A percentile compares a stretch with the other conserved stretches of the same genome.
Conservation (phyloP, 2,797 vertebrate species). For the Kryptolebias ocellatus region DNA sequence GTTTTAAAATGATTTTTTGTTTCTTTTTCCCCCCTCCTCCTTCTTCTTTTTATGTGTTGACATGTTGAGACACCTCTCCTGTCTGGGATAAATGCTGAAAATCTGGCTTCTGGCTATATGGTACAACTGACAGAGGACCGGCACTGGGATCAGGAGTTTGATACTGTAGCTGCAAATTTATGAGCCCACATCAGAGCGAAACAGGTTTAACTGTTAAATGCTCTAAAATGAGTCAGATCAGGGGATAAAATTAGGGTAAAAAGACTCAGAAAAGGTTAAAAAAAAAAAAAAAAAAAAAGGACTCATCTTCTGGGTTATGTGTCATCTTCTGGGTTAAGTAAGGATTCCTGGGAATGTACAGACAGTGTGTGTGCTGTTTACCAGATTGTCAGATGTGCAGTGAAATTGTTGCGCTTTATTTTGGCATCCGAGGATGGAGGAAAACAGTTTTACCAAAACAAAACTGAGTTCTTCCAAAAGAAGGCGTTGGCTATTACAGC, state of each 20-base stretch:
- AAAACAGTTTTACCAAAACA: neutral
- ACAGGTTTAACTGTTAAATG: conserved; percentile 2
- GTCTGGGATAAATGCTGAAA: neutral
- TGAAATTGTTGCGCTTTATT: neutral
- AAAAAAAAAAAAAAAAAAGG: too few species aligned
- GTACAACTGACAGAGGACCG: conserved; percentile 11
- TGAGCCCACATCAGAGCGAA: neutral
- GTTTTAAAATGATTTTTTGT: neutral
- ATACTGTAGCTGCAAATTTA: conserved; percentile 10
- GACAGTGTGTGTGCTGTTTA: neutral
- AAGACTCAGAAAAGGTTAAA: too few species aligned
- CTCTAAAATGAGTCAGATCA: conserved; percentile 3
- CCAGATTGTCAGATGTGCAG: neutral
- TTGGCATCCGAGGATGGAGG: neutral
- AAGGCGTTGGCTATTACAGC: neutral
- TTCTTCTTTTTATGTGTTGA: neutral
- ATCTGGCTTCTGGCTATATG: conserved; percentile 13
- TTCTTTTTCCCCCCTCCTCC: too few species aligned
- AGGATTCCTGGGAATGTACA: neutral
- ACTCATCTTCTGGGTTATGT: neutral
- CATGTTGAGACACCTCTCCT: neutral
- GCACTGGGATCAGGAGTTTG: conserved; percentile 5
- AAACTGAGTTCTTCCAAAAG: neutral
- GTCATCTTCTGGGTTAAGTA: neutral
- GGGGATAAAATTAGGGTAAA: neutral